phyloP scores from a whole-genome alignment of 2,113 vertebrate species.

The Chaetodon trifascialis region DNA sequence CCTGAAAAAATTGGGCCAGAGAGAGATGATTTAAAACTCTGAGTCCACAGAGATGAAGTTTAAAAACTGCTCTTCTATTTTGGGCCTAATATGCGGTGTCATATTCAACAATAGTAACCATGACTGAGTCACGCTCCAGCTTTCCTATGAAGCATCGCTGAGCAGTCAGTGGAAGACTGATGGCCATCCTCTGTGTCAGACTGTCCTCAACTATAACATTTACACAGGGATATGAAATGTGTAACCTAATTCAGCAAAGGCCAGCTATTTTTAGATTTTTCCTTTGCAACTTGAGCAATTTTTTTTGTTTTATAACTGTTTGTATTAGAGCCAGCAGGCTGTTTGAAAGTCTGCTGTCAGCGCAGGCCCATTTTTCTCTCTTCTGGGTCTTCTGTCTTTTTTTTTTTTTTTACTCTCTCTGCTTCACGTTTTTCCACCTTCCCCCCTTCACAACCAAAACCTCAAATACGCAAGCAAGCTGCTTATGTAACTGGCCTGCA shows the following conservation, averaged over 20 bases:
- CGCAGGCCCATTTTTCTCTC: slow-evolving; percentile 28
- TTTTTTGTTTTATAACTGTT: slow-evolving; percentile 56
- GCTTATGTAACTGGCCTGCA: slow-evolving; percentile 70
- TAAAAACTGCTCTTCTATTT: slow-evolving; percentile 34
- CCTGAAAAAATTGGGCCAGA: slow-evolving; percentile 41
- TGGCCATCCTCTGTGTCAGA: not conserved
- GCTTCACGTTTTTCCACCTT: slow-evolving; percentile 18
- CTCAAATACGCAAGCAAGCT: slow-evolving; percentile 64
- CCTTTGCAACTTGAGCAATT: slow-evolving; percentile 32
- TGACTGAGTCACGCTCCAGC: slow-evolving; percentile 46
- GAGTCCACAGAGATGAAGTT: slow-evolving; percentile 48
- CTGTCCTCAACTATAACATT: slow-evolving; percentile 4
- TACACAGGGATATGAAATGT: not conserved
- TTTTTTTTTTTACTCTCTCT: slow-evolving; percentile 31
- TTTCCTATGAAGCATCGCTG: slow-evolving; percentile 1
- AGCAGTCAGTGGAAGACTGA: not conserved
- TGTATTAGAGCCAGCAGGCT: slow-evolving; percentile 45
- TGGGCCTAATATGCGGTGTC: slow-evolving; percentile 36
- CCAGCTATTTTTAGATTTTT: slow-evolving; percentile 61
- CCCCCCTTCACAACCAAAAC: slow-evolving; percentile 48
- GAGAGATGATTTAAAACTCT: slow-evolving; percentile 42
- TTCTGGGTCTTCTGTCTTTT: slow-evolving; percentile 27
- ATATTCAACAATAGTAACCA: slow-evolving; percentile 41
- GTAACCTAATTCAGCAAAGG: slow-evolving; percentile 28
- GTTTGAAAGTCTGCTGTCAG: slow-evolving; percentile 58